phyloP scores from a whole-genome alignment of 2,113 vertebrate genomes.

The Lepus timidus region DNA sequence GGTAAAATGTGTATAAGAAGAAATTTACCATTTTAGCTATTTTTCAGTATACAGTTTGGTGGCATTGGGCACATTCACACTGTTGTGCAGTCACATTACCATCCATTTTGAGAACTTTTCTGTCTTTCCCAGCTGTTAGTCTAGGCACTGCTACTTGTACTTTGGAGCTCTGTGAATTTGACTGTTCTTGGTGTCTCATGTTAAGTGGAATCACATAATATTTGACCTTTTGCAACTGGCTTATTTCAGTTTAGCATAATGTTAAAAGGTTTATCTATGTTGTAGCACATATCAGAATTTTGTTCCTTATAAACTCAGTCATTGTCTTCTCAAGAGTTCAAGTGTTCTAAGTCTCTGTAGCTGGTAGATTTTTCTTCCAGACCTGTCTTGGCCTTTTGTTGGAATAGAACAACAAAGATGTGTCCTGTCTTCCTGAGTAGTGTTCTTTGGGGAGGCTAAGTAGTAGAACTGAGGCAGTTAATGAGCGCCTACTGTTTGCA shows the following conservation, averaged over 20 bases:
- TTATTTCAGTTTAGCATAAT: neutral
- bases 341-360: conserved; percentile 41
- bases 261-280: neutral
- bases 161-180: neutral
- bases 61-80: neutral
- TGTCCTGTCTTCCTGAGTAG: neutral
- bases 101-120: neutral
- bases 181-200: neutral
- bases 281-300: neutral
- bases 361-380: conserved; percentile 28
- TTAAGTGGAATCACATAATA: neutral
- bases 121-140: neutral
- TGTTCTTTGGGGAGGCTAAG: neutral
- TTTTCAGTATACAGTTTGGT: neutral
- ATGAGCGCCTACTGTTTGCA: neutral
- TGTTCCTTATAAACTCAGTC: neutral
- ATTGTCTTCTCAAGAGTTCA: neutral
- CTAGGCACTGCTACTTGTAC: neutral
- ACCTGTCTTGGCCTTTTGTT: neutral
- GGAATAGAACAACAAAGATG: neutral
- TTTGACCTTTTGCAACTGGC: conserved; percentile 24
- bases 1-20: neutral
- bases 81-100: neutral
- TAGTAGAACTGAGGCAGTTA: neutral
- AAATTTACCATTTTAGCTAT: neutral